phyloP scores from a whole-genome alignment of 2,888 invertebrate genomes.

The Imbricaverruca yamaguchii region DNA sequence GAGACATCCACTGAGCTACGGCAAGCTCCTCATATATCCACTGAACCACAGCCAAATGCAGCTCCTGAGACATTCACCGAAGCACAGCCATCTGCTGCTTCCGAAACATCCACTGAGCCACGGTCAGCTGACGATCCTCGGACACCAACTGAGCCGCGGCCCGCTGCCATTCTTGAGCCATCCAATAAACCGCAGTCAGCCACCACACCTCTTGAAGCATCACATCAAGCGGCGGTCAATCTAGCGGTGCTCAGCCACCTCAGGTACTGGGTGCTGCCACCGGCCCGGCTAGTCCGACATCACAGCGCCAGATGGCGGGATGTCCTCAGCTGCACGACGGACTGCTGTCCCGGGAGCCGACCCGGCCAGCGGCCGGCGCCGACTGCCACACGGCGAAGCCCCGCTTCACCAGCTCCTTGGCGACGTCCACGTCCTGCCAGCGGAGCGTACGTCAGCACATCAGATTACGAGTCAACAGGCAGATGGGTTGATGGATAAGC shows the following conservation, averaged over 20 bases:
- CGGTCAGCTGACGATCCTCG: too few species aligned
- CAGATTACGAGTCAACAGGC: too few species aligned
- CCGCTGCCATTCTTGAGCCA: too few species aligned
- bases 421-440: slow-evolving; percentile 22
- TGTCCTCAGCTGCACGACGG: slow-evolving; percentile 4
- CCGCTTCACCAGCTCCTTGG: slow-evolving; percentile 23
- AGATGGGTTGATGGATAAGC: too few species aligned
- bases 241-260: background rate
- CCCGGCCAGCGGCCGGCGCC: background rate
- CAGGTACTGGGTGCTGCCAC: background rate
- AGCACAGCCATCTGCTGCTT: too few species aligned
- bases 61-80: too few species aligned
- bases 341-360: background rate
- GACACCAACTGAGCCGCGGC: too few species aligned
- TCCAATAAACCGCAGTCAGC: background rate
- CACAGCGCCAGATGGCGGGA: background rate
- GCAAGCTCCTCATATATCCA: too few species aligned
- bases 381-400: slow-evolving; percentile 3
- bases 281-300: background rate
- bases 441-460: background rate
- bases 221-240: too few species aligned
- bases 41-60: too few species aligned
- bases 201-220: background rate
- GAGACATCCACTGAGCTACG: too few species aligned
- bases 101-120: too few species aligned